Evolutionary conservation across 2,113 vertebrate genomes (phyloP).

Genomic region (human): DNA sequence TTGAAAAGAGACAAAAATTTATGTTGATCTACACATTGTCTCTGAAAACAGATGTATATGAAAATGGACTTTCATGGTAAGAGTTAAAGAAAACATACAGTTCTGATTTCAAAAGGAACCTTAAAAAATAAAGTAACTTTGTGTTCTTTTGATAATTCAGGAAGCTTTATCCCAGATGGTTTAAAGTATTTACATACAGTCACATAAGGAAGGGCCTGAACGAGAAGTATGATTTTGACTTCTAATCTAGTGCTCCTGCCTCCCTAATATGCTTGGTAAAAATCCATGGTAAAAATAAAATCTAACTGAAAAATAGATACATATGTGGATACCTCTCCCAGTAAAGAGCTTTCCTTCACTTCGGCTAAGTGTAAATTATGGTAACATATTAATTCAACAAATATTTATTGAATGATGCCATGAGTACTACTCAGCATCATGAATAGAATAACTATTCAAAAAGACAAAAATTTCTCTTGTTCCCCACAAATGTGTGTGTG

Average conservation of each 20-base stretch:
- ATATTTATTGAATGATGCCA: neutral
- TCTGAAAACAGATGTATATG: neutral
- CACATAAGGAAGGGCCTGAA: neutral
- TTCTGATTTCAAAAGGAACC: neutral
- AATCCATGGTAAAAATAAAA: neutral
- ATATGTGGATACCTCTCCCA: neutral
- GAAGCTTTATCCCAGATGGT: neutral
- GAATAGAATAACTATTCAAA: neutral
- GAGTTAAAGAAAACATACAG: neutral
- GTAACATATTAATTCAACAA: neutral
- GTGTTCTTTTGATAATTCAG: neutral
- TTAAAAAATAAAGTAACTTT: neutral
- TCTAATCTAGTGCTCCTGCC: neutral
- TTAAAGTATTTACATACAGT: neutral
- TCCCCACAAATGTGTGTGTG: neutral
- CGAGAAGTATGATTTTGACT: neutral
- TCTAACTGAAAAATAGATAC: neutral
- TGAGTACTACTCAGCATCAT: neutral
- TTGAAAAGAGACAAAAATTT: neutral
- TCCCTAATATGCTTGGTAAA: neutral
- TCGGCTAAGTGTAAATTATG: neutral
- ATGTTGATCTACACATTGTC: neutral
- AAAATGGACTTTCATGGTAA: neutral
- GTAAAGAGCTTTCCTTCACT: neutral
- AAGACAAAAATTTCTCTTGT: neutral